Conservation (phyloP, 2,113 vertebrate species). For the Propithecus coquereli region DNA sequence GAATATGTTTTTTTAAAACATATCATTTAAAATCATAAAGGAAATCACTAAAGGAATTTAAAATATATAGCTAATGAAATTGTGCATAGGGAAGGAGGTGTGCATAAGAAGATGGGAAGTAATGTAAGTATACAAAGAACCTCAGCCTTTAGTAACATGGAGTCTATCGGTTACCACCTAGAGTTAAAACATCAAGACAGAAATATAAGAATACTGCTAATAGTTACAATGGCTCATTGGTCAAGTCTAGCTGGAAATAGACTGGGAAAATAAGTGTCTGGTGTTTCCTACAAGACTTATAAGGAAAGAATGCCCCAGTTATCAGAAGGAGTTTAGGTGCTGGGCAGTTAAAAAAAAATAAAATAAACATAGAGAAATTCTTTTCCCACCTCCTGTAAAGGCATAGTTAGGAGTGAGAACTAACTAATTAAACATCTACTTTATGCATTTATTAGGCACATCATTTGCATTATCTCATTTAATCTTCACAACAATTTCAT, state of each 20-base stretch:
- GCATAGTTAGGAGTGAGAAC: background rate
- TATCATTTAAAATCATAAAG: slow-evolving; percentile 20
- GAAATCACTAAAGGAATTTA: background rate
- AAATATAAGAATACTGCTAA: background rate
- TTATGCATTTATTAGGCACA: background rate
- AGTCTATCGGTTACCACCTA: background rate
- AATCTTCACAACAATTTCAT: background rate
- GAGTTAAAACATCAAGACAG: background rate
- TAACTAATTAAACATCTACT: background rate
- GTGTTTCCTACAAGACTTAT: background rate
- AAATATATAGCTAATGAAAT: background rate
- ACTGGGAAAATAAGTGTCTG: background rate
- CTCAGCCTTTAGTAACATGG: background rate
- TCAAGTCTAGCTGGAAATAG: background rate
- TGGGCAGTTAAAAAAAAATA: slow-evolving; percentile 29
- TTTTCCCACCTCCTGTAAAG: background rate
- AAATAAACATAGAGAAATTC: background rate
- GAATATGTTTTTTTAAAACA: background rate
- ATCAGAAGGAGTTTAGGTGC: background rate
- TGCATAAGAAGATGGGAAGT: background rate
- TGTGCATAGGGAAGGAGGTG: background rate
- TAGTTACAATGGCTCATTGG: background rate
- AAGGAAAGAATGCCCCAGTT: background rate
- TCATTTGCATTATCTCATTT: slow-evolving; percentile 1
- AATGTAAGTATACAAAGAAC: background rate